Evolutionary conservation across 1,140 invertebrate genomes (phyloP), one percentile per base, ranked within the genome.

Genomic region (Scaptodrosophila lebanonensis): DNA sequence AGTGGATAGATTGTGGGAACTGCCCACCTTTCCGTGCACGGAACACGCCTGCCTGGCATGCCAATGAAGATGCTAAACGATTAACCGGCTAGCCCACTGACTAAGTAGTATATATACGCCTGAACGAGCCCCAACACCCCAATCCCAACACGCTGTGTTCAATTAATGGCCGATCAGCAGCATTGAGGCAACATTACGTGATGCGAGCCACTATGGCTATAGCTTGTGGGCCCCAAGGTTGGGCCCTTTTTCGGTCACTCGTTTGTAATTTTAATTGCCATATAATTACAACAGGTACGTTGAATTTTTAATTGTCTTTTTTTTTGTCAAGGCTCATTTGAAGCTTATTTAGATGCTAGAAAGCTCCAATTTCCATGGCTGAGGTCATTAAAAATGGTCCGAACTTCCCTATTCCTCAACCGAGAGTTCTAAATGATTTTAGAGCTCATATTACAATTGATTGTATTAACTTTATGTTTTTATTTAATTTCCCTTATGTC

Each of bases 161-260:
- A n/a, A n/a, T n/a, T n/a, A n/a, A n/a, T n/a, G n/a, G n/a, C n/a
- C n/a, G n/a, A n/a, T n/a, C n/a, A 43, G 32, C 40, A 64, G 60
- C 62, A 77, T 79, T 79, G 68, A 68, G 59, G 73, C 65, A 77
- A 77, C 48, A 51, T 51, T 77, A 77, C 73, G 73, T 77, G 73
- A 79, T 71, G 22, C 22, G 22, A 3, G 3, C 3, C 44, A 40
- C 25, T 13, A 40, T 27, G 30, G 29, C 12, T 18, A 13, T 48
- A 58, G 33, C 29, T 61, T 42, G 18, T 45, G 43, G 48, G 64
- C 16, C 29, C 52, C 59, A 77, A 77, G 72, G 72, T 73, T 72
- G 52, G n/a, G 22, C 57, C 73, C 73, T 77, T 79, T 51, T 54
- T 35, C 32, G 62, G 45, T 25, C 8, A 8, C 22, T 8, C 22